Percentiles rank a stretch among this genome's conserved stretches.
Conservation (phyloP, 2,113 vertebrate genomes). For the Panthera uncia region DNA sequence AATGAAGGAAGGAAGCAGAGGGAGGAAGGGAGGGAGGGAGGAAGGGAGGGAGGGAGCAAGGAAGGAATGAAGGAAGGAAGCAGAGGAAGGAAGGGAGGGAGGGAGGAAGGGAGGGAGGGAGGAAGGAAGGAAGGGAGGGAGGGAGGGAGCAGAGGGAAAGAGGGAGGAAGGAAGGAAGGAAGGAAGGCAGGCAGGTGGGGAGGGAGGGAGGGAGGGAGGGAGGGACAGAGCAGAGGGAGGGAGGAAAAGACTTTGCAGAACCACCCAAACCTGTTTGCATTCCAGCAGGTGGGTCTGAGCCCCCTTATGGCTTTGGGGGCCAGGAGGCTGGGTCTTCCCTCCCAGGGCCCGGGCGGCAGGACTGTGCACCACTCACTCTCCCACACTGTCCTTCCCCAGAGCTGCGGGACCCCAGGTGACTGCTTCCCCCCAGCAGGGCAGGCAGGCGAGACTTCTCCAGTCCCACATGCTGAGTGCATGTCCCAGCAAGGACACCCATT, state of each 20-base stretch:
- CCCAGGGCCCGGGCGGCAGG: accelerated
- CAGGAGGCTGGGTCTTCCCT: not conserved
- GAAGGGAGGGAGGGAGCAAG: no score
- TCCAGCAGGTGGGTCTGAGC: not conserved
- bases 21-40: no score
- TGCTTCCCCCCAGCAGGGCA: not conserved
- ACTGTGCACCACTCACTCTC: not conserved
- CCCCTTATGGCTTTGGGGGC: not conserved
- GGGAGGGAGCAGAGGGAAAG: no score
- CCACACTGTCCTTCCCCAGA: not conserved
- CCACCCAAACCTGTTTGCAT: not conserved
- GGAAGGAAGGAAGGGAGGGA: no score
- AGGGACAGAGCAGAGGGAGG: no score
- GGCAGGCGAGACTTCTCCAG: not conserved
- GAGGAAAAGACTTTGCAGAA: not conserved
- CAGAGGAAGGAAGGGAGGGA: no score
- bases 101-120: no score
- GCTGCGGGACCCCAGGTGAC: not conserved
- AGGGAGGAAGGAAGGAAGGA: no score
- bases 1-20: no score
- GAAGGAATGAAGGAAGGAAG: no score
- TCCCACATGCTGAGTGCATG: not conserved
- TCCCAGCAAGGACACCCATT: not conserved
- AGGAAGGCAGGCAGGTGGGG: no score
- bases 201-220: no score